Percentiles rank a stretch among this genome's conserved stretches.
Evolutionary conservation across 1,140 invertebrate species (phyloP).

Genomic region (Micrasema longulum): DNA sequence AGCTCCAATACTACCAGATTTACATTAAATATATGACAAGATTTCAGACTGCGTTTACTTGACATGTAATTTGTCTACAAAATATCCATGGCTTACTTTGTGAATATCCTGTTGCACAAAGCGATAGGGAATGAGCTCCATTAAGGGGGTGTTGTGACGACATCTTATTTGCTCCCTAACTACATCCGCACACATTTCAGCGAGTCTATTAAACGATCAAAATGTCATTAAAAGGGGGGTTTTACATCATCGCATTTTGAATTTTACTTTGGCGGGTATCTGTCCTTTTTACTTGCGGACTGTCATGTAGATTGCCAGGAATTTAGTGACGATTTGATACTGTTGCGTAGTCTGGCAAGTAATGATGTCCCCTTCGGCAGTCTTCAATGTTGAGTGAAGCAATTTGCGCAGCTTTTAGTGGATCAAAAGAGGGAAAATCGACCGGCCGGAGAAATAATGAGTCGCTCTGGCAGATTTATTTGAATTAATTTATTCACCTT

Average conservation of each 20-base stretch:
- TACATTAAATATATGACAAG: background rate
- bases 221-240: slow-evolving; percentile 14
- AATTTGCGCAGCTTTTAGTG: slow-evolving; percentile 27
- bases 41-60: background rate
- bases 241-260: background rate
- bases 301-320: background rate
- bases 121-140: slow-evolving; percentile 25
- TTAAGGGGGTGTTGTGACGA: slow-evolving; percentile 35
- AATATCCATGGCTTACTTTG: background rate
- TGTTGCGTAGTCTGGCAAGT: slow-evolving; percentile 9
- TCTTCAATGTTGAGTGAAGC: slow-evolving; percentile 25
- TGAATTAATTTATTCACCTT: background rate
- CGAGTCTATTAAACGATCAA: background rate
- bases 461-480: background rate
- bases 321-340: slow-evolving; percentile 15
- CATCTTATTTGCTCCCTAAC: slow-evolving; percentile 30
- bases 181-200: slow-evolving; percentile 19
- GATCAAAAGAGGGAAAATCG: slow-evolving; percentile 6
- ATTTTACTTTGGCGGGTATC: background rate
- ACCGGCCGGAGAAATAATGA: background rate
- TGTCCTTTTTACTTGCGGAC: slow-evolving; percentile 17
- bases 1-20: background rate
- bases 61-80: slow-evolving; percentile 13
- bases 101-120: slow-evolving; percentile 50
- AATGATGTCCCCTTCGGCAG: slow-evolving; percentile 29